Evolutionary conservation across 1,140 invertebrate genomes (phyloP), one percentile per base, ranked within the genome.

Genomic region (Nomia melanderi): DNA sequence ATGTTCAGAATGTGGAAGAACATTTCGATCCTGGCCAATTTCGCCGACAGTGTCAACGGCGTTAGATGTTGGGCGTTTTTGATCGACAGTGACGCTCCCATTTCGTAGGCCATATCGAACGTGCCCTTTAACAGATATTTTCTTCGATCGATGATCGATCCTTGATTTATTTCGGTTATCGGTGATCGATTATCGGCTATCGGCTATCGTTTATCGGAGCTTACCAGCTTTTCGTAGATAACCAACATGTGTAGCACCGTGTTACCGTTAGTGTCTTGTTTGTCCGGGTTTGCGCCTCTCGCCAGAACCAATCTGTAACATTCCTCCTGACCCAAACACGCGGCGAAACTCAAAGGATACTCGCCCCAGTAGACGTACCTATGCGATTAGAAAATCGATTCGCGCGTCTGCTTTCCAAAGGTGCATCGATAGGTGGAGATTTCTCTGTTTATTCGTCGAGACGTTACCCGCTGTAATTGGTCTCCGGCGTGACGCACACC

Each of bases 331-430:
- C 97, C 97, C 1, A 99, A 93, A 90, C 98, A 99, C 0, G 98
- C 98, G 3, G 98, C 98, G 93, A 99, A 99, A 64, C 95, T 96
- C 17, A 99, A 91, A 0, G 99, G 98, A 93, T 99, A 99, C 92
- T 99, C 98, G 41, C 98, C 98, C 97, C 98, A 99, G 91, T 99
- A 99, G 0, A 99, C 98, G 91, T 99, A 98, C 9, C 97, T 97
- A 86, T 29, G 53, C 17, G n/a, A 60, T 63, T 29, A 9, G 6
- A 29, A n/a, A n/a, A n/a, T n/a, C n/a, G n/a, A n/a, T n/a, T n/a
- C n/a, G n/a, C n/a, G n/a, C n/a, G n/a, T n/a, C n/a, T n/a, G n/a
- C n/a, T n/a, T n/a, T n/a, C n/a, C n/a, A n/a, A n/a, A n/a, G n/a
- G n/a, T n/a, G n/a, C n/a, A n/a, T n/a, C n/a, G n/a, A n/a, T n/a